Evolutionary conservation across 2,113 vertebrate species (phyloP).

Genomic region (Siphamia tubifer): DNA sequence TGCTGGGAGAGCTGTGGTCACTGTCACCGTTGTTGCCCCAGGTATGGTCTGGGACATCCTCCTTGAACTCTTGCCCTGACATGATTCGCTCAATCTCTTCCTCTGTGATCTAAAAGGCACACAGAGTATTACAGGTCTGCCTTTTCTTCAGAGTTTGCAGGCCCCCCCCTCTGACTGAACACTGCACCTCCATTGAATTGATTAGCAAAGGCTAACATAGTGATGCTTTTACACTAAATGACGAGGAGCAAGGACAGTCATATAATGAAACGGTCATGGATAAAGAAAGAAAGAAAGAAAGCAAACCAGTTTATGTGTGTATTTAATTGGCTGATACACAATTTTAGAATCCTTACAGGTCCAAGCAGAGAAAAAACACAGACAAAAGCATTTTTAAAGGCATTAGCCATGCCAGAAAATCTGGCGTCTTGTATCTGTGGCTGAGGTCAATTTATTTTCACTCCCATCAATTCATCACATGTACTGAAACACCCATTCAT

Average conservation of each 20-base stretch:
- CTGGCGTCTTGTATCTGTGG: slow-evolving; percentile 2
- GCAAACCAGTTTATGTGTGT: not conserved
- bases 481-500: slow-evolving; percentile 32
- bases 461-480: slow-evolving; percentile 14
- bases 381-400: slow-evolving; percentile 35
- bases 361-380: slow-evolving; percentile 9
- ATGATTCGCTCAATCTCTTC: slow-evolving; percentile 99
- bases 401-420: slow-evolving; percentile 36
- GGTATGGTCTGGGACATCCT: slow-evolving; percentile 88
- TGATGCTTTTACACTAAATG: slow-evolving; percentile 34
- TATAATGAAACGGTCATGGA: slow-evolving; percentile 37
- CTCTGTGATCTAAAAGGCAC: slow-evolving; percentile 88
- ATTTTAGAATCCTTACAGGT: slow-evolving; percentile 26
- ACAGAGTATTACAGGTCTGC: not conserved
- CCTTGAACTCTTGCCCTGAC: slow-evolving; percentile 99
- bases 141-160: not conserved
- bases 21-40: slow-evolving; percentile 98
- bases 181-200: slow-evolving; percentile 27
- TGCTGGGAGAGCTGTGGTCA: slow-evolving; percentile 96
- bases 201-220: slow-evolving; percentile 6
- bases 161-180: slow-evolving; percentile 4
- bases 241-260: slow-evolving; percentile 47
- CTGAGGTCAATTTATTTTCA: slow-evolving; percentile 32
- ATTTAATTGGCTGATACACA: not conserved
- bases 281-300: slow-evolving; percentile 9